Conservation (phyloP, 2,113 vertebrate species). For the Mastomys coucha region DNA sequence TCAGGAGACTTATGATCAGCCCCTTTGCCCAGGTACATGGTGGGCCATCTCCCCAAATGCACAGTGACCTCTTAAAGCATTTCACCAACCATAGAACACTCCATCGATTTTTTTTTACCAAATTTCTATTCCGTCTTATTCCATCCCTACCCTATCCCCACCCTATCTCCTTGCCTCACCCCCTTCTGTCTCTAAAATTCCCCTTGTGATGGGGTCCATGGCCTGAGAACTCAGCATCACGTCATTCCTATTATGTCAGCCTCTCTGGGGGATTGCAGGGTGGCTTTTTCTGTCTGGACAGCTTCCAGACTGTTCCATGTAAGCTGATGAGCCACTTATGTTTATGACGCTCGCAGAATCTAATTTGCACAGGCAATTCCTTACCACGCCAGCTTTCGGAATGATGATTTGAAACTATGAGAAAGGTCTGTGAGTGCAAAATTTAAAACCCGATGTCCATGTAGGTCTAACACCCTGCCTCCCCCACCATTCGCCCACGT, state of each 20-base stretch:
- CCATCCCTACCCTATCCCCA: no score
- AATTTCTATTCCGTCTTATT: not conserved
- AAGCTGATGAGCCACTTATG: slow-evolving; percentile 67
- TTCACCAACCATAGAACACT: not conserved
- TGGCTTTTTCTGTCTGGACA: slow-evolving; percentile 65
- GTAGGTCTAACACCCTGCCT: not conserved
- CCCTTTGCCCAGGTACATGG: not conserved
- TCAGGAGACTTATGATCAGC: not conserved
- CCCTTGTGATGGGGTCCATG: slow-evolving; percentile 38
- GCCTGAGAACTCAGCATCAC: not conserved
- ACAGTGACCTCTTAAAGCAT: not conserved
- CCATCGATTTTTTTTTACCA: not conserved
- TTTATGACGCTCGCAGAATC: slow-evolving; percentile 65
- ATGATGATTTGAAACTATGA: slow-evolving; percentile 5
- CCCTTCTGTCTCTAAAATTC: not conserved
- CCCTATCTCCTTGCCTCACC: not conserved
- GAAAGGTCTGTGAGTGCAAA: not conserved
- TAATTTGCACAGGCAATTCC: slow-evolving; percentile 69
- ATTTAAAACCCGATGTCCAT: not conserved
- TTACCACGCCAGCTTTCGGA: slow-evolving; percentile 60
- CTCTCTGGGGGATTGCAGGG: slow-evolving; percentile 27
- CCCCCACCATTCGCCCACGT: no score
- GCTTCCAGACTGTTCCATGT: slow-evolving; percentile 64
- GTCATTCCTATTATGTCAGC: not conserved
- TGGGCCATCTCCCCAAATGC: not conserved